These are phyloP conservation scores for Acleris laterana DNA, from an alignment of 2,888 invertebrate species.

Conservation along the genomic window DNA sequence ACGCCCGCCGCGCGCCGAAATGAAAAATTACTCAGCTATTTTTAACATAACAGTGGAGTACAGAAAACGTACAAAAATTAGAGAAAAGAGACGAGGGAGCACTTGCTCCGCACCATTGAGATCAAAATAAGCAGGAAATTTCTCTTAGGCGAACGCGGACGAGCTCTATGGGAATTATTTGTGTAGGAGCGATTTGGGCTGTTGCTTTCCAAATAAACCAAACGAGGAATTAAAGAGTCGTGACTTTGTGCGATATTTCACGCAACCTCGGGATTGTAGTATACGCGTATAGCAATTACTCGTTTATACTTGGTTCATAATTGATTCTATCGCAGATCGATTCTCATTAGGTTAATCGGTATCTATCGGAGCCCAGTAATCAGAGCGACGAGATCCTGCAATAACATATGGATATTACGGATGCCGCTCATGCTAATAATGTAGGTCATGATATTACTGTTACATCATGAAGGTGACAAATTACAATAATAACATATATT, in stretches of 20 bases:
- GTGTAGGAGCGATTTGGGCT: constrained; percentile 76
- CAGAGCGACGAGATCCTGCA: no score
- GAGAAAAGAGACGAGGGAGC: constrained; percentile 80
- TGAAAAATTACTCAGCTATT: constrained; percentile 83
- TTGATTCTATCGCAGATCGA: no score
- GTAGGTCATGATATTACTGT: no score
- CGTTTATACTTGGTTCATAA: no score
- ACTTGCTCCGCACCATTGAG: constrained; percentile 83
- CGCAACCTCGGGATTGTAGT: constrained; percentile 23
- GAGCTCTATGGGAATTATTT: constrained; percentile 71
- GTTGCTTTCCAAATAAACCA: constrained; percentile 79
- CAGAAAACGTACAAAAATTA: constrained; percentile 83
- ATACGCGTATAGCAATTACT: no score
- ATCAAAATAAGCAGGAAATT: constrained; percentile 84
- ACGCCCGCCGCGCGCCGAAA: constrained; percentile 80
- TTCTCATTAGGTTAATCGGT: no score
- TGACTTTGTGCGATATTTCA: constrained; percentile 58
- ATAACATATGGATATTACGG: no score
- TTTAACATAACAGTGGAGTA: constrained; percentile 79
- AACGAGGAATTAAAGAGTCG: constrained; percentile 71
- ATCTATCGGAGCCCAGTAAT: no score
- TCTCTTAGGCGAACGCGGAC: constrained; percentile 67
- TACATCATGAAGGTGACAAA: no score
- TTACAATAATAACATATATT: no score
- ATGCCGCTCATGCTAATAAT: no score